Evolutionary conservation across 2,888 invertebrate species (phyloP).

Genomic region (Harmothoe impar): DNA sequence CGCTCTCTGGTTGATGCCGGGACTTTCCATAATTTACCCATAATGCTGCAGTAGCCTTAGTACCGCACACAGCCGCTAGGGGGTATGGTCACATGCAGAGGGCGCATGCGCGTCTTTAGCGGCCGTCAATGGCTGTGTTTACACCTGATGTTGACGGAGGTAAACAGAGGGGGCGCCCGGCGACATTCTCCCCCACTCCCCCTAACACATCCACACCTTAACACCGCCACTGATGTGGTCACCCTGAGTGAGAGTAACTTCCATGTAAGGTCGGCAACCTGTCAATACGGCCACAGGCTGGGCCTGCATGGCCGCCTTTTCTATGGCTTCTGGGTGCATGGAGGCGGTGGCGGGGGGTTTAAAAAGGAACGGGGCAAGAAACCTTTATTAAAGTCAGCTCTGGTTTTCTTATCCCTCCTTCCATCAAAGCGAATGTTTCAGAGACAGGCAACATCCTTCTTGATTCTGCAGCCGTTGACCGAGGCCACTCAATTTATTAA

Average conservation of each 20-base stretch:
- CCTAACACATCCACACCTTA: neutral
- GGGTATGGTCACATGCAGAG: neutral
- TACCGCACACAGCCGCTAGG: neutral
- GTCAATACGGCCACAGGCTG: too few relatives aligned
- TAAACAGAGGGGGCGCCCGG: neutral
- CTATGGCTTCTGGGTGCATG: too few relatives aligned
- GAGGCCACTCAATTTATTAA: neutral
- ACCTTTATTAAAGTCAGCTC: too few relatives aligned
- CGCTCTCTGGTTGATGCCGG: too few relatives aligned
- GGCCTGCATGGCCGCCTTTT: too few relatives aligned
- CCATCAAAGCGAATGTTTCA: slow-evolving; percentile 3
- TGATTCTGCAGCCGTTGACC: neutral
- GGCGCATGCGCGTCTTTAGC: slow-evolving; percentile 2
- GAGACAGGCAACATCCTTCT: neutral
- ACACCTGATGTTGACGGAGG: neutral
- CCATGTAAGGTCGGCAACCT: neutral
- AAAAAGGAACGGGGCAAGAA: too few relatives aligned
- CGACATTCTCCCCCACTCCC: neutral
- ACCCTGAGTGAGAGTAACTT: neutral
- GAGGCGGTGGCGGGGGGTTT: too few relatives aligned
- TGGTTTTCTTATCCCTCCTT: neutral
- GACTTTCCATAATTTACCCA: too few relatives aligned
- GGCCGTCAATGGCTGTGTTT: neutral
- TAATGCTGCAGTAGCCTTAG: neutral
- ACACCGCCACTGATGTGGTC: neutral